Percentiles rank a stretch among this genome's conserved stretches.
phyloP scores from a whole-genome alignment of 2,113 vertebrate genomes.

The Periophthalmus modestus region DNA sequence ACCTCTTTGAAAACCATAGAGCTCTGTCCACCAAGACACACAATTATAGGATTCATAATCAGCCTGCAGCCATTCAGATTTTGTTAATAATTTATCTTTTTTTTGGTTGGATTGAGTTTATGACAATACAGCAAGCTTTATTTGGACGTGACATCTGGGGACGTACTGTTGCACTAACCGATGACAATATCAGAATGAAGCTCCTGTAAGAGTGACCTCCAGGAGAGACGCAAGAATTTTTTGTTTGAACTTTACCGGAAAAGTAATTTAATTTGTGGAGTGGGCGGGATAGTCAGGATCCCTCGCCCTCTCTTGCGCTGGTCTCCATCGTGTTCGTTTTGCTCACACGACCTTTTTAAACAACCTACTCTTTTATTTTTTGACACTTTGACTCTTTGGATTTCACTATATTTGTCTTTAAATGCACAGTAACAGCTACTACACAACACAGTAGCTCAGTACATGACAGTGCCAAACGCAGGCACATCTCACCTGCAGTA shows the following conservation, averaged over 20 bases:
- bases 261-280: constrained; percentile 64
- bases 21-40: constrained; percentile 76
- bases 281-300: constrained; percentile 48
- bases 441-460: constrained; percentile 52
- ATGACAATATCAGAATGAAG: constrained; percentile 53
- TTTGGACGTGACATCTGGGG: constrained; percentile 83
- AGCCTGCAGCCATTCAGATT: constrained; percentile 79
- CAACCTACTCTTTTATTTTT: constrained; percentile 23
- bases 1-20: constrained; percentile 74
- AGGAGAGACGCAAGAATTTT: constrained; percentile 33
- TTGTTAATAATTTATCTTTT: constrained; percentile 39
- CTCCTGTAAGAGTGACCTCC: constrained; percentile 60
- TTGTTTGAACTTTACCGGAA: constrained; percentile 28
- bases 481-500: constrained; percentile 22
- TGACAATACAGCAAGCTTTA: constrained; percentile 83
- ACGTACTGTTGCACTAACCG: constrained; percentile 72
- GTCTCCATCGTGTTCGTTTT: constrained; percentile 75
- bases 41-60: constrained; percentile 70
- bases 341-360: constrained; percentile 62
- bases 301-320: constrained; percentile 75
- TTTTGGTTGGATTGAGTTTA: constrained; percentile 49
- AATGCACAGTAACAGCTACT: constrained; percentile 67
- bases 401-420: constrained; percentile 35
- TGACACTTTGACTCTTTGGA: constrained; percentile 41
- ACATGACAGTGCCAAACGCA: constrained; percentile 66